Evolutionary conservation across 2,113 vertebrate species (phyloP).

Genomic region (Canis aureus): DNA sequence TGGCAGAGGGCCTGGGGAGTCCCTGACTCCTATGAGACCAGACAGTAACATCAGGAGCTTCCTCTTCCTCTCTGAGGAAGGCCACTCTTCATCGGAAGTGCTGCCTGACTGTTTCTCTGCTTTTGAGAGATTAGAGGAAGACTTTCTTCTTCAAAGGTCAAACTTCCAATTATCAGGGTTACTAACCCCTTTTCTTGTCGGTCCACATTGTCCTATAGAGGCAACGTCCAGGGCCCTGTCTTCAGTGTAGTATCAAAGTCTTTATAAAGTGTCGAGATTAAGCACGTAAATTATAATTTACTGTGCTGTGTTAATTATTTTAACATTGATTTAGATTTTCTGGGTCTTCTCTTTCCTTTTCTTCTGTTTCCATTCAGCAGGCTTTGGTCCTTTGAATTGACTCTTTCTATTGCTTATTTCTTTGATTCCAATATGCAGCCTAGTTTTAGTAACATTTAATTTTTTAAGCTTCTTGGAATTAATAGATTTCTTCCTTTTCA

Average conservation of each 20-base stretch:
- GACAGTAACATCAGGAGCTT: background rate
- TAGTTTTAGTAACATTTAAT: background rate
- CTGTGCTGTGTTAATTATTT: background rate
- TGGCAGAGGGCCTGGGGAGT: background rate
- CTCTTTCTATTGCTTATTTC: background rate
- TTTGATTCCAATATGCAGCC: background rate
- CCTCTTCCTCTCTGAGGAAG: background rate
- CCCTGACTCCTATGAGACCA: background rate
- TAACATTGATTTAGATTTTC: background rate
- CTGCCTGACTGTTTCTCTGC: background rate
- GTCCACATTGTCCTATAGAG: background rate
- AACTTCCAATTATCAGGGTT: background rate
- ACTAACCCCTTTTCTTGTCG: background rate
- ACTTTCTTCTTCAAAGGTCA: background rate
- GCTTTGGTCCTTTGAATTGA: conserved; percentile 29
- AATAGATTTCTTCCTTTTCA: conserved; percentile 44
- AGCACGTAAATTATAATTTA: background rate
- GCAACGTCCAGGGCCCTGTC: background rate
- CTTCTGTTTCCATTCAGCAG: background rate
- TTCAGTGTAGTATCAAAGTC: background rate
- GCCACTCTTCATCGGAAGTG: background rate
- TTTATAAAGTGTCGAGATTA: background rate
- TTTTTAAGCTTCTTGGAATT: conserved; percentile 27
- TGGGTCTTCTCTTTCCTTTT: background rate
- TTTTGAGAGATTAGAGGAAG: background rate